Conservation (phyloP, 2,888 invertebrate genomes). For the Yponomeuta plumbellus region DNA sequence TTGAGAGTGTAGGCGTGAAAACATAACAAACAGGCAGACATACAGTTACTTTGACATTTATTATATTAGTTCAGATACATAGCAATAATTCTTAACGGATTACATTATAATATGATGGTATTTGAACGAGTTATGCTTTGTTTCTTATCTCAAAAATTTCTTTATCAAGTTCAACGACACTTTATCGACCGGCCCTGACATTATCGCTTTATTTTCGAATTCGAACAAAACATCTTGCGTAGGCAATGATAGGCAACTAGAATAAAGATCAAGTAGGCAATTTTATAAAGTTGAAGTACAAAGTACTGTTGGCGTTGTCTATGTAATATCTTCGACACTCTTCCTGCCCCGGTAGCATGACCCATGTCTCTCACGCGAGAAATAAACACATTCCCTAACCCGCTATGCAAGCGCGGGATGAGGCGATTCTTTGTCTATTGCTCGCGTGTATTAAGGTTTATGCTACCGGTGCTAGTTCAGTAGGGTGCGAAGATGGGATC, state of each 20-base stretch:
- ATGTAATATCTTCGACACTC: constrained; percentile 31
- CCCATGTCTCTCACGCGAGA: too few species aligned
- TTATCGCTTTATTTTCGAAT: constrained; percentile 45
- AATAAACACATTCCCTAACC: too few species aligned
- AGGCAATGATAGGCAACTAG: not conserved
- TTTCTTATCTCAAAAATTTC: constrained; percentile 33
- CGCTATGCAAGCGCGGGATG: too few species aligned
- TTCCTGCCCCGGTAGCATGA: constrained; percentile 35
- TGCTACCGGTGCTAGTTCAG: constrained; percentile 28
- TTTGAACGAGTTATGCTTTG: too few species aligned
- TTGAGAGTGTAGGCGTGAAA: too few species aligned
- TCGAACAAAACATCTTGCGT: constrained; percentile 1
- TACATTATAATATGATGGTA: too few species aligned
- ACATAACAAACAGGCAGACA: too few species aligned
- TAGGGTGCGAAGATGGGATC: constrained; percentile 24
- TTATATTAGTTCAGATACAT: too few species aligned
- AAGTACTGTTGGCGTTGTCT: constrained; percentile 23
- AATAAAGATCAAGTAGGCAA: not conserved
- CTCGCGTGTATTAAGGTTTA: too few species aligned
- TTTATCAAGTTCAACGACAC: constrained; percentile 65
- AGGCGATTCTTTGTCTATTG: too few species aligned
- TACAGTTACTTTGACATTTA: too few species aligned
- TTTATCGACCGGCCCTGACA: constrained; percentile 66
- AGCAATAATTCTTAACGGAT: too few species aligned
- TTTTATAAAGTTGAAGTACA: not conserved